A percentile compares a stretch with the other conserved stretches of the same genome.
Conservation (phyloP, 2,888 invertebrate species). For the Cantharis rustica region DNA sequence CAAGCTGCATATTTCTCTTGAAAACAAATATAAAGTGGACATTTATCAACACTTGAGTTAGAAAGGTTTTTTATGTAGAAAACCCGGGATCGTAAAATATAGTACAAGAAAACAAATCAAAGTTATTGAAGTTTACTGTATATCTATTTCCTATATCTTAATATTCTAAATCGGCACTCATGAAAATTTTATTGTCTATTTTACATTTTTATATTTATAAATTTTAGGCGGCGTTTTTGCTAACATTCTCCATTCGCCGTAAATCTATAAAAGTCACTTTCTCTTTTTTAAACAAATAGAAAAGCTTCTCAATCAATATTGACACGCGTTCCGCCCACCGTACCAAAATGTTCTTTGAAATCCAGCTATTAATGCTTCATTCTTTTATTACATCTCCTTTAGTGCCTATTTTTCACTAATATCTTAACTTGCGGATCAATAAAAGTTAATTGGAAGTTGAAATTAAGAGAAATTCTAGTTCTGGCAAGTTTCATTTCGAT, state of each 20-base stretch:
- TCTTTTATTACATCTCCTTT: neutral
- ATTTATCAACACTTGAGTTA: constrained; percentile 18
- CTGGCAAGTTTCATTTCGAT: neutral
- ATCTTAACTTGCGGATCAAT: neutral
- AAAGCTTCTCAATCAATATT: constrained; percentile 21
- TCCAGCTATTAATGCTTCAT: constrained; percentile 15
- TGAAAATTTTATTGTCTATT: constrained; percentile 10
- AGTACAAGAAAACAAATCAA: constrained; percentile 12
- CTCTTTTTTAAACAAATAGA: constrained; percentile 6
- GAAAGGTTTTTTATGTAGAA: constrained; percentile 8
- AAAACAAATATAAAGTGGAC: constrained; percentile 19
- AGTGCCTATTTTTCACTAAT: constrained; percentile 4
- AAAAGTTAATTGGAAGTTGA: neutral
- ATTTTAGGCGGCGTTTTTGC: neutral
- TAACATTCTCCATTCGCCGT: constrained; percentile 1
- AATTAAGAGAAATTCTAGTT: neutral
- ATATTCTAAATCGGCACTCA: neutral
- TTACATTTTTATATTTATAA: constrained; percentile 5
- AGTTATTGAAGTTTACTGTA: constrained; percentile 18
- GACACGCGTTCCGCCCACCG: constrained; percentile 11
- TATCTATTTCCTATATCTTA: constrained; percentile 11
- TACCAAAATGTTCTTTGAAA: constrained; percentile 9
- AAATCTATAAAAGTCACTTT: constrained; percentile 11
- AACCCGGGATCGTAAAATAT: constrained; percentile 10
- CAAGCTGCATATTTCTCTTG: constrained; percentile 11